Conservation (phyloP, 1,140 invertebrate species). For the Brachionus asplanchnoidis region DNA sequence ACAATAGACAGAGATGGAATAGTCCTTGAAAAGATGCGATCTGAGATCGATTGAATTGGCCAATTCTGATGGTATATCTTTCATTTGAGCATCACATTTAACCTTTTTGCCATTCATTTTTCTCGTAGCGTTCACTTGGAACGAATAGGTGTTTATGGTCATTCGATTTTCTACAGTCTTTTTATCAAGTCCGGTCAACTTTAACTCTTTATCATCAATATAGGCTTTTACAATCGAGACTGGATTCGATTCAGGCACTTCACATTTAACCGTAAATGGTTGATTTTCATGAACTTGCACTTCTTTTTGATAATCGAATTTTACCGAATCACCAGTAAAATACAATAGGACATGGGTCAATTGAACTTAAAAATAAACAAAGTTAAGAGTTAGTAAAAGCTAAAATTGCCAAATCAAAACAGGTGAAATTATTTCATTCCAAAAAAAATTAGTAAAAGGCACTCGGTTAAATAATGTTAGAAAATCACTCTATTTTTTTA, state of each 20-base stretch:
- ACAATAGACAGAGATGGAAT: slow-evolving; percentile 26
- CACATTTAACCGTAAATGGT: slow-evolving; percentile 35
- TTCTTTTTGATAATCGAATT: slow-evolving; percentile 41
- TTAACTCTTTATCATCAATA: not conserved
- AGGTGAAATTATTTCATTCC: slow-evolving; percentile 18
- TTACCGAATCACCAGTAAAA: slow-evolving; percentile 38
- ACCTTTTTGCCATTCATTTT: slow-evolving; percentile 35
- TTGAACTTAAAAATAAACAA: slow-evolving; percentile 34
- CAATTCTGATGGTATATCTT: slow-evolving; percentile 23
- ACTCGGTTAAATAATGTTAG: not conserved
- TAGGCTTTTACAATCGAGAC: slow-evolving; percentile 34
- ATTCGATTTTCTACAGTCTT: slow-evolving; percentile 38
- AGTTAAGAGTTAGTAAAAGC: not conserved
- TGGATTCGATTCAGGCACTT: slow-evolving; percentile 39
- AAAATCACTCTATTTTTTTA: not conserved
- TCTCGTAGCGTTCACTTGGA: slow-evolving; percentile 31
- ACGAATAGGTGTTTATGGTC: slow-evolving; percentile 40
- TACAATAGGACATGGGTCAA: slow-evolving; percentile 25
- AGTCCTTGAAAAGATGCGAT: slow-evolving; percentile 30
- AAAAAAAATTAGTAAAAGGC: not conserved
- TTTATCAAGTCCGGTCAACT: slow-evolving; percentile 35
- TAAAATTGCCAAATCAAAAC: not conserved
- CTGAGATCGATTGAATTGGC: slow-evolving; percentile 32
- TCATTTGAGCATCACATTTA: slow-evolving; percentile 40
- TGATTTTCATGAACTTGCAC: slow-evolving; percentile 41